phyloP scores from a whole-genome alignment of 2,888 invertebrate genomes.

The Conistra vaccinii region DNA sequence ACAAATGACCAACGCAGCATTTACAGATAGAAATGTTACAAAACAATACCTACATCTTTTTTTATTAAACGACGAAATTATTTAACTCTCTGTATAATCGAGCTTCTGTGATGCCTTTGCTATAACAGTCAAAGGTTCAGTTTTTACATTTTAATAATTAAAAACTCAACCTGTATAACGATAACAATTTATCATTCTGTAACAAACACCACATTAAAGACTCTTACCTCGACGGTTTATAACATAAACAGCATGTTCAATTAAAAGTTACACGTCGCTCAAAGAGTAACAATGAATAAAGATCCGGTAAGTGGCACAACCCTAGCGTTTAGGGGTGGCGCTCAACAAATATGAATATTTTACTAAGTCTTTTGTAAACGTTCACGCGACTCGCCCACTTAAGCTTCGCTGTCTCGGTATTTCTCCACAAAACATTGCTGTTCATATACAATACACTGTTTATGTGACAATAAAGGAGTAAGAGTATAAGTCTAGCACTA shows the following conservation, averaged over 20 bases:
- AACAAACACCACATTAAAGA: conserved; percentile 21
- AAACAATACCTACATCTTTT: too few relatives aligned
- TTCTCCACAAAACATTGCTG: conserved; percentile 58
- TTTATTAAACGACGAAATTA: too few relatives aligned
- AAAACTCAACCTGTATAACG: conserved; percentile 4
- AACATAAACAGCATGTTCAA: conserved; percentile 49
- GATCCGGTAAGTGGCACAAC: conserved; percentile 44
- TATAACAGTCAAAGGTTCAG: neutral
- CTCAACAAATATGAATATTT: conserved; percentile 78
- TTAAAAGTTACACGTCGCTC: conserved; percentile 43
- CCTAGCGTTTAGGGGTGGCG: conserved; percentile 60
- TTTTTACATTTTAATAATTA: neutral
- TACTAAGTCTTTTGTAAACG: conserved; percentile 75
- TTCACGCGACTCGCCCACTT: conserved; percentile 73
- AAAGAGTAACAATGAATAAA: conserved; percentile 48
- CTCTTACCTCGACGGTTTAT: conserved; percentile 17
- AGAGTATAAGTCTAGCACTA: conserved; percentile 16
- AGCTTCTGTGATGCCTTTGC: neutral
- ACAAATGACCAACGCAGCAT: neutral
- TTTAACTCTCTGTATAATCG: neutral
- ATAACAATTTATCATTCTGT: conserved; percentile 6
- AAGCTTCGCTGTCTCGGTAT: conserved; percentile 66
- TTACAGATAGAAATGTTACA: too few relatives aligned
- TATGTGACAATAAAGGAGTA: conserved; percentile 29
- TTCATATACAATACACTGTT: conserved; percentile 47